Evolutionary conservation across 2,113 vertebrate genomes (phyloP), one percentile per base, ranked within the genome.

Genomic region (rabbit (Oryctolagus cuniculus)): DNA sequence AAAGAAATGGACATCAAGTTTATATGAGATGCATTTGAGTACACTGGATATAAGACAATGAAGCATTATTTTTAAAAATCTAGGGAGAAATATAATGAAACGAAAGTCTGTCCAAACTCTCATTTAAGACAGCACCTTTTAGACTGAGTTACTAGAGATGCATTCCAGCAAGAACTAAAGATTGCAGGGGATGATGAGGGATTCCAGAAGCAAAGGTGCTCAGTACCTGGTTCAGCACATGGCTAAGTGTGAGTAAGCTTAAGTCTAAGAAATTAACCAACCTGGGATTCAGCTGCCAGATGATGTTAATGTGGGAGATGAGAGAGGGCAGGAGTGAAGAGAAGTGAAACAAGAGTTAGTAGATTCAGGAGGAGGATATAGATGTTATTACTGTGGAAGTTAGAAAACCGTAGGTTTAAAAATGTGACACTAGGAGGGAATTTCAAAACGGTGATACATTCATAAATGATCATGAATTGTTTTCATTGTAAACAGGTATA

Each of bases 11-110:
- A 58, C 74, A 51, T 63, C 38, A 53, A 51, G 19, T 88, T 93
- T 91, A 67, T 24, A 64, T 55, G 24, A 73, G 73, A 58, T 10
- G 73, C 79, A 73, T 79, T 58, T 89, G n/a, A 53, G 36, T 10
- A 79, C 11, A 55, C 55, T 89, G 27, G 64, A 49, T 72, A 64
- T 82, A 55, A 92, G 63, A 77, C 55, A 91, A 81, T 13, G 19
- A 78, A 83, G 8, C 64, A 29, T 34, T 78, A 53, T 77, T 70
- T 78, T 63, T 25, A 55, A 1, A 61, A 78, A 77, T 67, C 24
- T 63, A 84, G 63, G 63, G 36, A 78, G 77, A 53, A 78, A 29
- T 63, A 78, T 44, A 51, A 88, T 92, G 63, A 88, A 92, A 79
- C 5, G 53, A 74, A 72, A 86, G 44, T 9, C 27, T 70, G 58